These are phyloP conservation scores for Limenitis camilla DNA, from an alignment of 2,888 invertebrate genomes.

Conservation along the genomic window DNA sequence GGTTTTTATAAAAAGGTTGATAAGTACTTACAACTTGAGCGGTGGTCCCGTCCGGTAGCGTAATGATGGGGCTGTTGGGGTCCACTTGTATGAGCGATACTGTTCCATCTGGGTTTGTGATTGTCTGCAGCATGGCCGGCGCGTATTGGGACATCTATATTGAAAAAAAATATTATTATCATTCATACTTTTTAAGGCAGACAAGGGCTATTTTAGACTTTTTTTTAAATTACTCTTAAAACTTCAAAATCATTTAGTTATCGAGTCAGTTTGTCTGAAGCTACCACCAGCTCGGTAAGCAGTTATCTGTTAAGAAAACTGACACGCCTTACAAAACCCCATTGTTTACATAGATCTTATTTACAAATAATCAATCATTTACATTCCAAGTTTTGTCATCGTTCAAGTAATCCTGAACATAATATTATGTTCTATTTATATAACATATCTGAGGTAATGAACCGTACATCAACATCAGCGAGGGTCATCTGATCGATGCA, in stretches of 20 bases:
- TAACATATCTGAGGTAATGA: neutral
- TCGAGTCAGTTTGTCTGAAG: too few relatives aligned
- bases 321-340: too few relatives aligned
- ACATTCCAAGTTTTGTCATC: too few relatives aligned
- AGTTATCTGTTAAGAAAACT: too few relatives aligned
- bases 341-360: too few relatives aligned
- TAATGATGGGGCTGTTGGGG: slow-evolving; percentile 94
- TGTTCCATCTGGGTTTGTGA: slow-evolving; percentile 96
- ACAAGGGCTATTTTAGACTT: neutral
- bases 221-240: neutral
- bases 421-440: too few relatives aligned
- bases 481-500: slow-evolving; percentile 86
- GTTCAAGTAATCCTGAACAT: too few relatives aligned
- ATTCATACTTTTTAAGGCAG: neutral
- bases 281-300: too few relatives aligned
- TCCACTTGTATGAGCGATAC: slow-evolving; percentile 97
- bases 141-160: slow-evolving; percentile 80
- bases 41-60: slow-evolving; percentile 95
- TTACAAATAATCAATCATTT: too few relatives aligned
- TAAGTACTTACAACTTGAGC: slow-evolving; percentile 82
- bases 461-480: slow-evolving; percentile 81
- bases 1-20: neutral
- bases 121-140: slow-evolving; percentile 94
- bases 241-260: too few relatives aligned
- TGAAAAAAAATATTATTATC: neutral